A percentile compares a stretch with the other conserved stretches of the same genome.
Conservation (phyloP, 1,140 invertebrate species). For the Pseudomyrmex gracilis region DNA sequence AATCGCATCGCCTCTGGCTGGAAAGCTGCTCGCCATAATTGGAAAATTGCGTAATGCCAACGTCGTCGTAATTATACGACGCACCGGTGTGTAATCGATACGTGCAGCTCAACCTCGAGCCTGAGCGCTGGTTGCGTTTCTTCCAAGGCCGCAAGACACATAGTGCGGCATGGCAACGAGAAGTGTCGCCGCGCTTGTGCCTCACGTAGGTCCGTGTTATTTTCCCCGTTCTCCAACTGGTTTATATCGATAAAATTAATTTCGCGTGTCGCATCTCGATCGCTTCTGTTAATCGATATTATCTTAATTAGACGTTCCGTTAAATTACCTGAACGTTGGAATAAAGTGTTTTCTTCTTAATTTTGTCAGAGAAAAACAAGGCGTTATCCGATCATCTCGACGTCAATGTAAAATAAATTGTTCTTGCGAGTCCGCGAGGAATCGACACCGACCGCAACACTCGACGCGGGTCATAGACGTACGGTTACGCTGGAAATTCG, state of each 20-base stretch:
- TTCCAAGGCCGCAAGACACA: slow-evolving; percentile 6
- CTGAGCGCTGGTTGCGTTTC: slow-evolving; percentile 9
- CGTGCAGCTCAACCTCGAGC: slow-evolving; percentile 47
- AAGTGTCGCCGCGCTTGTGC: slow-evolving; percentile 22
- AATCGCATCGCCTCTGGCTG: slow-evolving; percentile 46
- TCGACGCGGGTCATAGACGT: background rate
- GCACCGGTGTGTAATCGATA: slow-evolving; percentile 59
- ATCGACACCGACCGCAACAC: background rate
- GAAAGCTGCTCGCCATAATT: slow-evolving; percentile 54
- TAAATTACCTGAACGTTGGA: background rate
- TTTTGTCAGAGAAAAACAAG: background rate
- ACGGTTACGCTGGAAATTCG: slow-evolving; percentile 45
- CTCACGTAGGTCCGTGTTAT: background rate
- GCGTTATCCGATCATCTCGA: background rate
- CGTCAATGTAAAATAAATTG: slow-evolving; percentile 16
- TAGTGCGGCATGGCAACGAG: slow-evolving; percentile 11
- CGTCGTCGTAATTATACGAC: slow-evolving; percentile 54
- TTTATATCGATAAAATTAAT: background rate
- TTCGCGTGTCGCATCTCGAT: slow-evolving; percentile 1
- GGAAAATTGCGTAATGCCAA: slow-evolving; percentile 57
- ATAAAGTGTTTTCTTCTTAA: too few species aligned
- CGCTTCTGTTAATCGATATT: background rate
- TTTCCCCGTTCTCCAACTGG: background rate
- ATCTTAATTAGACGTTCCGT: background rate
- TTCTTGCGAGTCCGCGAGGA: slow-evolving; percentile 3